phyloP scores from a whole-genome alignment of 2,797 vertebrate species.

The Myoxocephalus aenaeus region DNA sequence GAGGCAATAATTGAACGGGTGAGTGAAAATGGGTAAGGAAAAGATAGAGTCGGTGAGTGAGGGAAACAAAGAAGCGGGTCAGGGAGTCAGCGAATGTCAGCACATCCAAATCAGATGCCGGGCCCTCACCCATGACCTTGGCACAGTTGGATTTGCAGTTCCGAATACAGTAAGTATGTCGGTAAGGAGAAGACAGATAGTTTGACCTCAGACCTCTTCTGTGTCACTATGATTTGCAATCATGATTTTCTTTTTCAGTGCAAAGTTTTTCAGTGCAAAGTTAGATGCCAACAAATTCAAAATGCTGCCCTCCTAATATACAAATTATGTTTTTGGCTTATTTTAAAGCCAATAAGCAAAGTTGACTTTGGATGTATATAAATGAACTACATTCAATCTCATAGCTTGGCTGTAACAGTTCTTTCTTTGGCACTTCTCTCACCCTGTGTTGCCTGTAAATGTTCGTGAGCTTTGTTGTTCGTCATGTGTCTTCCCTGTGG shows the following conservation, averaged over 20 bases:
- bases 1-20: slow-evolving; percentile 48
- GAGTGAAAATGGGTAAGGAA: slow-evolving; percentile 53
- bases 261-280: slow-evolving; percentile 12
- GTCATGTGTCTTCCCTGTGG: slow-evolving; percentile 43
- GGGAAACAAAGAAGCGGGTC: slow-evolving; percentile 61
- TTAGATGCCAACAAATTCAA: neutral
- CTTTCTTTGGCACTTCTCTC: slow-evolving; percentile 33
- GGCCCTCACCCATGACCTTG: slow-evolving; percentile 64
- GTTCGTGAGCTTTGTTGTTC: slow-evolving; percentile 42
- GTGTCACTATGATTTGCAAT: slow-evolving; percentile 3
- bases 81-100: slow-evolving; percentile 62
- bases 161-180: slow-evolving; percentile 45
- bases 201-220: neutral
- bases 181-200: slow-evolving; percentile 36
- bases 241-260: slow-evolving; percentile 1
- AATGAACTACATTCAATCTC: slow-evolving; percentile 26
- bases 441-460: slow-evolving; percentile 29
- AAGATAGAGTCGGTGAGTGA: slow-evolving; percentile 62
- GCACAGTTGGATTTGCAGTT: slow-evolving; percentile 57
- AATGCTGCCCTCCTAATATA: slow-evolving; percentile 7
- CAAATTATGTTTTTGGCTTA: slow-evolving; percentile 5
- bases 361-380: slow-evolving; percentile 28
- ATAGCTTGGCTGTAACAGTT: neutral
- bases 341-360: slow-evolving; percentile 2
- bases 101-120: slow-evolving; percentile 69